phyloP scores from a whole-genome alignment of 2,113 vertebrate species.

The Chloebia gouldiae region DNA sequence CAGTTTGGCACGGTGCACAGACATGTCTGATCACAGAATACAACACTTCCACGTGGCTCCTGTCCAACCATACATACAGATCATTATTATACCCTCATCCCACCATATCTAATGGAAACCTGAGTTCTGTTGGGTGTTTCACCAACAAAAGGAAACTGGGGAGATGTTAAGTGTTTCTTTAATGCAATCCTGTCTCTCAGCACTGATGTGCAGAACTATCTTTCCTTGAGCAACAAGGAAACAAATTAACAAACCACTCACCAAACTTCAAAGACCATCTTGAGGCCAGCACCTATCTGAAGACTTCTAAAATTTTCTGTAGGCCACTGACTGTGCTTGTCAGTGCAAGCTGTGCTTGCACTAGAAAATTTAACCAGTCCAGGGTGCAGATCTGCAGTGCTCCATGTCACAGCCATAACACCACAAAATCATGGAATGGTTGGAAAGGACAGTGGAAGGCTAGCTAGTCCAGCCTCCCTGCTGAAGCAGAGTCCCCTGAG shows the following conservation, averaged over 20 bases:
- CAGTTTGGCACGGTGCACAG: not conserved
- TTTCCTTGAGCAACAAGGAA: not conserved
- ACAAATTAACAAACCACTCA: not conserved
- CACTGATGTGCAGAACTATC: not conserved
- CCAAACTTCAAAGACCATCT: not conserved
- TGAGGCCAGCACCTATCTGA: not conserved
- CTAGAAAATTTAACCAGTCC: not conserved
- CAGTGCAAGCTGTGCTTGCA: accelerated
- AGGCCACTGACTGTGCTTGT: not conserved
- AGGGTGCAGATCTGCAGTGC: not conserved
- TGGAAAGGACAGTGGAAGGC: not conserved
- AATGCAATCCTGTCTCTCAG: not conserved
- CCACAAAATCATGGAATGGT: not conserved
- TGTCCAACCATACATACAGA: not conserved
- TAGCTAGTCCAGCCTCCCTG: not conserved
- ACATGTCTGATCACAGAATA: not conserved
- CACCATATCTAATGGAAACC: not conserved
- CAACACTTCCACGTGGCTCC: not conserved
- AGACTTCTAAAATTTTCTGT: not conserved
- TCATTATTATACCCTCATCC: not conserved
- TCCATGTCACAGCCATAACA: not conserved
- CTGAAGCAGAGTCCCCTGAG: not conserved
- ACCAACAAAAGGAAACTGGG: not conserved
- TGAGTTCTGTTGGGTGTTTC: not conserved
- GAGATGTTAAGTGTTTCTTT: not conserved